Percentiles rank a stretch among this genome's conserved stretches.
Conservation (phyloP, 2,113 vertebrate species). For the Riparia riparia region DNA sequence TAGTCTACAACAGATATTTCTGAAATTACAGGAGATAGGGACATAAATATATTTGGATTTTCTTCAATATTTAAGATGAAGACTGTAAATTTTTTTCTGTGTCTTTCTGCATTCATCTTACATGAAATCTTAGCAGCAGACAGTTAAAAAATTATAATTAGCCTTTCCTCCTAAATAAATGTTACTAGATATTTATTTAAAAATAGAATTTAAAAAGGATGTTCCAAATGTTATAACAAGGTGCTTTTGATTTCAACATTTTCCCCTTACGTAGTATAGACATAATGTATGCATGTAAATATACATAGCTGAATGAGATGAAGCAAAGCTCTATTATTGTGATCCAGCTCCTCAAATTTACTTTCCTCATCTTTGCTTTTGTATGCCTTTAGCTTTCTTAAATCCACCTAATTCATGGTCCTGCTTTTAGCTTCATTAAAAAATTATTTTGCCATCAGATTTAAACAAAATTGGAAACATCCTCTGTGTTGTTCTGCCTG, state of each 20-base stretch:
- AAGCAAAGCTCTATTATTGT: not conserved
- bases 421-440: not conserved
- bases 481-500: not conserved
- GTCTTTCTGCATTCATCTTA: not conserved
- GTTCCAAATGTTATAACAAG: not conserved
- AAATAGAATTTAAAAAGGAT: not conserved
- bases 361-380: not conserved
- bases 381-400: not conserved
- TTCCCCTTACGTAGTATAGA: not conserved
- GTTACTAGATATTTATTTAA: not conserved
- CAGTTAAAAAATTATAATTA: not conserved
- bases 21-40: not conserved
- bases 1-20: not conserved
- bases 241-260: not conserved
- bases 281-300: not conserved
- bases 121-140: not conserved
- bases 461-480: not conserved
- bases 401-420: not conserved
- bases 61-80: not conserved
- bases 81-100: not conserved
- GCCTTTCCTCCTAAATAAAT: not conserved
- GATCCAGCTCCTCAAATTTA: not conserved
- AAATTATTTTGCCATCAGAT: not conserved
- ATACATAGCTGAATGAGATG: not conserved
- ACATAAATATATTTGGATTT: not conserved